phyloP scores from a whole-genome alignment of 2,888 invertebrate species.

The Drosophila birchii region DNA sequence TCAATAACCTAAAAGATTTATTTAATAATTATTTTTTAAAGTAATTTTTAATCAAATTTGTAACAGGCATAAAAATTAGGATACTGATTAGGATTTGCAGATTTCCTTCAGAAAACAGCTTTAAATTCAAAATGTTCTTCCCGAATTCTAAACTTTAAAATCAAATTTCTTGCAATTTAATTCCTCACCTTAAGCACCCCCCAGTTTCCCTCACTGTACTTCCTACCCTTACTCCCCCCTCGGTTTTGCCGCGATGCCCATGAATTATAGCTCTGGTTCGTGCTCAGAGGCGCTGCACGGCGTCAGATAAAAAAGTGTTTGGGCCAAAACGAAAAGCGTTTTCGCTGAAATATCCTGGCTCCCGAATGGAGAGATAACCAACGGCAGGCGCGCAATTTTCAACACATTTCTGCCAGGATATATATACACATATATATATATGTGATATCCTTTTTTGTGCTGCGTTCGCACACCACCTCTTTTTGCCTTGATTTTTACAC shows the following conservation, averaged over 20 bases:
- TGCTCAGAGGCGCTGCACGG: slow-evolving; percentile 74
- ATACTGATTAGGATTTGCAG: too few species aligned
- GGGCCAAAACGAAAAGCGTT: slow-evolving; percentile 48
- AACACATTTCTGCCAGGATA: slow-evolving; percentile 69
- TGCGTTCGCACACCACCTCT: slow-evolving; percentile 46
- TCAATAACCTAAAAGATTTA: too few species aligned
- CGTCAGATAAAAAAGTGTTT: slow-evolving; percentile 79
- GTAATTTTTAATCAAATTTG: too few species aligned
- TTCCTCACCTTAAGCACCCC: too few species aligned
- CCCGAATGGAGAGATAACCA: slow-evolving; percentile 81
- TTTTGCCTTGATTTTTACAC: slow-evolving; percentile 2
- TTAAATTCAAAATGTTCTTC: background rate
- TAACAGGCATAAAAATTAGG: too few species aligned
- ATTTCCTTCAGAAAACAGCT: background rate
- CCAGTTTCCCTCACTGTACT: background rate
- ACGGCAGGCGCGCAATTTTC: slow-evolving; percentile 79
- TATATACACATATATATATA: slow-evolving; percentile 15
- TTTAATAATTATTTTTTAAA: background rate
- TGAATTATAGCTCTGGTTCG: slow-evolving; percentile 73
- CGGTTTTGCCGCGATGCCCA: slow-evolving; percentile 16
- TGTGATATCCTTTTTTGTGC: slow-evolving; percentile 56
- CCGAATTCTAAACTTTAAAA: background rate
- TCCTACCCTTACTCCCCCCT: background rate
- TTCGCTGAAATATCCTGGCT: slow-evolving; percentile 44
- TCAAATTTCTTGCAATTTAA: background rate